Evolutionary conservation across 2,113 vertebrate species (phyloP), one percentile per base, ranked within the genome.

Genomic region (Albula goreensis): DNA sequence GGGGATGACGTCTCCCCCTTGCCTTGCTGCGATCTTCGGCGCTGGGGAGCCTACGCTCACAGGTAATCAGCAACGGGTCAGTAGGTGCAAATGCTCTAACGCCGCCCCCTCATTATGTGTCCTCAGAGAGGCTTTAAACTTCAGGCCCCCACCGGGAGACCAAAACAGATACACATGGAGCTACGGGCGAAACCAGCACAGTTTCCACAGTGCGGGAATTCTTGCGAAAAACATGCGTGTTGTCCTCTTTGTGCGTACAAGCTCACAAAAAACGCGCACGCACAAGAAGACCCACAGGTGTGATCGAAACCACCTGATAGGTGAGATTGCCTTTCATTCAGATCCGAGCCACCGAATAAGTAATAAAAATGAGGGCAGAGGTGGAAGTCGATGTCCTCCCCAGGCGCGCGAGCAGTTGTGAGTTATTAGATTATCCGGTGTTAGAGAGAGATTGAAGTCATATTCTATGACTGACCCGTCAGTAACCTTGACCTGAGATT

Each of bases 401-500:
- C 74, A 25, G 2, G 81, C 66, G n/a, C 49, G 25, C 41, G 48
- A 60, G 49, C 50, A 60, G 25, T 31, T 5, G 19, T 60, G 25
- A 83, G 81, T 57, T 83, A 83, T 86, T 49, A 53, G 15, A 74
- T 82, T 77, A 78, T 78, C n/a, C 52, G 31, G n/a, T 11, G 25
- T 70, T 82, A 25, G 81, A 41, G 81, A 41, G 78, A 78, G 86
- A 83, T 85, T 85, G 74, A 89, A 87, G 85, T 79, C 53, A 5
- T 87, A 84, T 86, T 81, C 84, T 87, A 85, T 87, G 87, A 89
- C 90, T 74, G 78, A 6, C 78, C 87, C 86, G 88, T 89, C 89
- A 89, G 81, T 84, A 84, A 89, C 89, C 85, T 89, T 89, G 89
- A 91, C 88, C 88, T 90, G 87, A 74, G 56, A 41, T 78, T 83